A percentile compares a stretch with the other conserved stretches of the same genome.
phyloP scores from a whole-genome alignment of 2,888 invertebrate genomes.

The Monoplex corrugatus region DNA sequence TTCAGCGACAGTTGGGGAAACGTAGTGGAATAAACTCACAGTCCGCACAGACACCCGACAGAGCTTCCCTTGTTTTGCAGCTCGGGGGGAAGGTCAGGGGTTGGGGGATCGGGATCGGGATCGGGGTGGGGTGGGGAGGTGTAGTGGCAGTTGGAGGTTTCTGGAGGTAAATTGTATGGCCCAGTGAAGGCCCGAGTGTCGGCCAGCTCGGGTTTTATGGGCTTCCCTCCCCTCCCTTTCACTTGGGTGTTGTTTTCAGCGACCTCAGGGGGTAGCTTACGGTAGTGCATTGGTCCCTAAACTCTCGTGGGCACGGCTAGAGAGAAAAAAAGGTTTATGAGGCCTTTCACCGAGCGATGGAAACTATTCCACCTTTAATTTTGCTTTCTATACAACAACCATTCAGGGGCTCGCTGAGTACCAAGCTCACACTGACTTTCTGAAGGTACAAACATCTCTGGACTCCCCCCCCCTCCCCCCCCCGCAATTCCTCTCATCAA shows the following conservation, averaged over 20 bases:
- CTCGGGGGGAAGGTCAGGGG: neutral
- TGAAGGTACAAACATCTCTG: conserved; percentile 8
- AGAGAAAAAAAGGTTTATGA: neutral
- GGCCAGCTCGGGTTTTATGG: conserved; percentile 36
- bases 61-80: neutral
- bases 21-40: neutral
- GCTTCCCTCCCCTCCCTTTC: conserved; percentile 24
- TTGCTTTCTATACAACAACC: conserved; percentile 8
- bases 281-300: neutral
- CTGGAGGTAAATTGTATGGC: neutral
- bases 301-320: neutral
- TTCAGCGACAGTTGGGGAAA: neutral
- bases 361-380: conserved; percentile 22
- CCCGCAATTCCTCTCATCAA: no score
- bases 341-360: conserved; percentile 20
- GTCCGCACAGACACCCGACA: neutral
- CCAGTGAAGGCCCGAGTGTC: neutral
- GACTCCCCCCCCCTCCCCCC: no score
- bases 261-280: neutral
- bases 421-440: neutral
- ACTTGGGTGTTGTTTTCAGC: conserved; percentile 23
- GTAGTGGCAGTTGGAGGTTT: neutral
- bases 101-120: neutral
- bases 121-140: no score
- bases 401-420: neutral